Evolutionary conservation across 2,113 vertebrate species (phyloP).

Genomic region (Varanus salvator): DNA sequence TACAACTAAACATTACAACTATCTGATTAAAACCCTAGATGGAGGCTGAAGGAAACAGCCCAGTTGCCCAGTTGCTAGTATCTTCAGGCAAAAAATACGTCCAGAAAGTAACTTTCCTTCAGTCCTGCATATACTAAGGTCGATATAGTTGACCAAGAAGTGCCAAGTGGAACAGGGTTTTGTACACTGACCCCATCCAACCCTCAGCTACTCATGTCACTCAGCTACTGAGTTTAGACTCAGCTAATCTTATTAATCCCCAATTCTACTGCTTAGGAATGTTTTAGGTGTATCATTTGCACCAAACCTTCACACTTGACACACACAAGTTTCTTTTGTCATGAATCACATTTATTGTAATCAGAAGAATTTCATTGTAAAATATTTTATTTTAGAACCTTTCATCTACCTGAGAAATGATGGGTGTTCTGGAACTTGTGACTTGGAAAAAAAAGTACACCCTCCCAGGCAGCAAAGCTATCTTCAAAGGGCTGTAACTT

Average conservation of each 20-base stretch:
- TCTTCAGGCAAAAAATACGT: not conserved
- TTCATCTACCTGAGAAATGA: constrained; percentile 15
- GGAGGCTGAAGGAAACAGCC: not conserved
- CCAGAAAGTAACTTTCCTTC: not conserved
- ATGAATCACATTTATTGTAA: not conserved
- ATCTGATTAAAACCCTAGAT: not conserved
- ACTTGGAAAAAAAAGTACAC: constrained; percentile 9
- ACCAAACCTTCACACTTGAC: not conserved
- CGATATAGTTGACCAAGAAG: not conserved
- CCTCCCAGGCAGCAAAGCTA: constrained; percentile 5
- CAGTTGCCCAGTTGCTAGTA: not conserved
- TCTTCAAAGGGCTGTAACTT: constrained; percentile 4
- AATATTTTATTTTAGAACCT: too few species aligned
- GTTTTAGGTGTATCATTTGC: not conserved
- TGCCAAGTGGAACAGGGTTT: not conserved
- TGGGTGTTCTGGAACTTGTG: not conserved
- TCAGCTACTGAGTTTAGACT: too few species aligned
- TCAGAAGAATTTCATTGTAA: constrained; percentile 15
- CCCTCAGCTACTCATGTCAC: too few species aligned
- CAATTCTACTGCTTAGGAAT: not conserved
- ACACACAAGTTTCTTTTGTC: not conserved
- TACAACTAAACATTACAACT: constrained; percentile 31
- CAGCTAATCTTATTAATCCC: not conserved
- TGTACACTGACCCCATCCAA: not conserved
- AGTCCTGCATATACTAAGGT: too few species aligned